Evolutionary conservation across 2,888 invertebrate genomes (phyloP).

Genomic region (Sericinus montela): DNA sequence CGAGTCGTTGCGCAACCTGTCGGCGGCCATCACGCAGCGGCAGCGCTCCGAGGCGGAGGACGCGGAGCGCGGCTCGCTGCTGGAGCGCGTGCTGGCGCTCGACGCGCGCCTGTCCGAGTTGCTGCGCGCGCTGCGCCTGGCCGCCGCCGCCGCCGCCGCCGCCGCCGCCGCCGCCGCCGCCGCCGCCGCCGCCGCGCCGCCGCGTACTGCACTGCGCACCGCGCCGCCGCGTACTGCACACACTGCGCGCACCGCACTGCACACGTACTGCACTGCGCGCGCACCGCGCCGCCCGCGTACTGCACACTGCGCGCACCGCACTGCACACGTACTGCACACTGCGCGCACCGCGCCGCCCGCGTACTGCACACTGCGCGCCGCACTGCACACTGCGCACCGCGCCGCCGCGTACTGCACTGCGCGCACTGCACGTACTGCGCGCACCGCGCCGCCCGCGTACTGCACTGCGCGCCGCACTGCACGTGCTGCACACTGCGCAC

Average conservation of each 20-base stretch:
- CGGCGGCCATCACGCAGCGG: conserved; percentile 86
- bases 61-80: conserved; percentile 51
- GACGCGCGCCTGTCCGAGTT: conserved; percentile 87
- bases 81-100: conserved; percentile 46
- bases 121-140: conserved; percentile 85
- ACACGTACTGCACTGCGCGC: too few species aligned
- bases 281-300: too few species aligned
- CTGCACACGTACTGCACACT: too few species aligned
- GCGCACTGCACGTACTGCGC: too few species aligned
- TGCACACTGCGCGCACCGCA: background rate
- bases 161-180: conserved; percentile 16
- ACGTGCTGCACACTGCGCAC: too few species aligned
- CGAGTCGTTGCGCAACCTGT: conserved; percentile 87
- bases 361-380: too few species aligned
- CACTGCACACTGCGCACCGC: too few species aligned
- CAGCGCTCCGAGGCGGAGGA: conserved; percentile 82
- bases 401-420: too few species aligned
- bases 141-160: conserved; percentile 81
- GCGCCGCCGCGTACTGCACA: background rate
- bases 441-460: too few species aligned
- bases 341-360: too few species aligned
- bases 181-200: too few species aligned
- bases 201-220: background rate
- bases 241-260: background rate
- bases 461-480: too few species aligned